Evolutionary conservation across 2,888 invertebrate genomes (phyloP).

Genomic region (Trichogramma dendrolimi): DNA sequence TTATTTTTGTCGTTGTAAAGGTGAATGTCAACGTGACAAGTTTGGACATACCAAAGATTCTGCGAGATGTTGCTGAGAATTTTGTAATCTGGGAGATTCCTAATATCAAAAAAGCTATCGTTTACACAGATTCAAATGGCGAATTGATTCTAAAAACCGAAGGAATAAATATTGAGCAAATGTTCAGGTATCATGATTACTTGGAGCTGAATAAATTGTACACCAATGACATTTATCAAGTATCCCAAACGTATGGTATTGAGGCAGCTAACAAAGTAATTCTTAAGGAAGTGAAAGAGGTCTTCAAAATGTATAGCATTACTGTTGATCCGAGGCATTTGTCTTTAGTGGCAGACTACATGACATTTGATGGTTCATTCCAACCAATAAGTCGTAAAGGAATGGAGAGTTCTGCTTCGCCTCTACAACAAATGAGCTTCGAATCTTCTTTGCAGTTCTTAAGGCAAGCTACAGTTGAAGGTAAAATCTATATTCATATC

Average conservation of each 20-base stretch:
- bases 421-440: slow-evolving; percentile 96
- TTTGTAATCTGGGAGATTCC: slow-evolving; percentile 76
- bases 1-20: slow-evolving; percentile 45
- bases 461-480: slow-evolving; percentile 68
- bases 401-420: slow-evolving; percentile 86
- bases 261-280: slow-evolving; percentile 92
- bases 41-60: slow-evolving; percentile 72
- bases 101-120: slow-evolving; percentile 79
- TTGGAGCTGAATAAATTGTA: slow-evolving; percentile 80
- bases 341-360: slow-evolving; percentile 90
- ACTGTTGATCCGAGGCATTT: slow-evolving; percentile 91
- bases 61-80: slow-evolving; percentile 66
- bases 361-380: slow-evolving; percentile 91
- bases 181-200: slow-evolving; percentile 76
- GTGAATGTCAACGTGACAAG: slow-evolving; percentile 61
- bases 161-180: slow-evolving; percentile 89
- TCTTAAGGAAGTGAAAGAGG: slow-evolving; percentile 90
- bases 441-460: slow-evolving; percentile 88
- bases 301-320: slow-evolving; percentile 96
- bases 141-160: slow-evolving; percentile 80
- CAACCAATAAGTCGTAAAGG: slow-evolving; percentile 87
- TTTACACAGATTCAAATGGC: slow-evolving; percentile 63
- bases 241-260: slow-evolving; percentile 88
- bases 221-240: slow-evolving; percentile 89
- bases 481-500: slow-evolving; percentile 43